Evolutionary conservation across 2,888 invertebrate genomes (phyloP).

Genomic region (Hirudinaria manillensis): DNA sequence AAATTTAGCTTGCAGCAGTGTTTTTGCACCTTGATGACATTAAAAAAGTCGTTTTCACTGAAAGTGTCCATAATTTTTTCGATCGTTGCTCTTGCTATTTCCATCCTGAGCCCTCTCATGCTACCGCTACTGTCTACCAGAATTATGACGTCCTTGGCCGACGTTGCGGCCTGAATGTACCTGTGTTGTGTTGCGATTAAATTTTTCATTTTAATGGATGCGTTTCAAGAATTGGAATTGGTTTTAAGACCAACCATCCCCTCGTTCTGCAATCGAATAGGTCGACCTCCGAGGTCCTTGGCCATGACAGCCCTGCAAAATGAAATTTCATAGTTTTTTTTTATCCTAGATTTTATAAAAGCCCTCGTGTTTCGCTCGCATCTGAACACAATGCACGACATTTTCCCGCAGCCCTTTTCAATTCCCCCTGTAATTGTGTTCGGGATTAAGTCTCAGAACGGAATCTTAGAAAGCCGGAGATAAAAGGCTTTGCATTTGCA

Average conservation of each 20-base stretch:
- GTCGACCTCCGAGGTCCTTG: slow-evolving; percentile 57
- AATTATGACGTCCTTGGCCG: slow-evolving; percentile 92
- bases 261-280: slow-evolving; percentile 85
- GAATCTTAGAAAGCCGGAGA: neutral
- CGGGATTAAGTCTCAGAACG: slow-evolving; percentile 4
- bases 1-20: neutral
- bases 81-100: slow-evolving; percentile 84
- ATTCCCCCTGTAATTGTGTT: slow-evolving; percentile 11
- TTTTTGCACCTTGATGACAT: slow-evolving; percentile 67
- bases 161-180: slow-evolving; percentile 93
- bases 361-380: too few species aligned
- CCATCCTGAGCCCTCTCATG: slow-evolving; percentile 83
- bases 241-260: slow-evolving; percentile 68
- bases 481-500: slow-evolving; percentile 2
- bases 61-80: slow-evolving; percentile 83
- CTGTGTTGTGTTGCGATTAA: slow-evolving; percentile 42
- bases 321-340: neutral
- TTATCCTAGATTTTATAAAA: too few species aligned
- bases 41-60: slow-evolving; percentile 94
- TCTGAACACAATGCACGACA: neutral
- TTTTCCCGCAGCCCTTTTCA: neutral
- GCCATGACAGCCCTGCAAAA: slow-evolving; percentile 30
- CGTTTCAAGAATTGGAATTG: neutral
- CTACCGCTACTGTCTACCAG: slow-evolving; percentile 91
- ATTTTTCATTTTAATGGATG: neutral